These are phyloP conservation scores for Trachelus tabidus DNA, from an alignment of 2,888 invertebrate genomes.

Conservation along the genomic window DNA sequence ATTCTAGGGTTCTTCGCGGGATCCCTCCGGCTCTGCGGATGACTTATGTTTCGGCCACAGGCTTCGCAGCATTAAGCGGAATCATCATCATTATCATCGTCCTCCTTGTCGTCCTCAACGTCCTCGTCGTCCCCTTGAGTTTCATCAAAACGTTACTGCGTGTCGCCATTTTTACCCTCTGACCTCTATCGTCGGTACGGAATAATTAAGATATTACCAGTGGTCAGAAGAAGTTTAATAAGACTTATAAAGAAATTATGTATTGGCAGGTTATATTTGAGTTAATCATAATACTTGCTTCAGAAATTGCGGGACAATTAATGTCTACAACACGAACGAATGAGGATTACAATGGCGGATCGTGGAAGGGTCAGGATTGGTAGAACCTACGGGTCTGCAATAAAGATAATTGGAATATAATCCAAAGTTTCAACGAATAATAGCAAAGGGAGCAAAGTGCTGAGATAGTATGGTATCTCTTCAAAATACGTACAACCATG, in stretches of 20 bases:
- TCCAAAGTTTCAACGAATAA: not conserved
- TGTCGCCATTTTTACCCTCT: not conserved
- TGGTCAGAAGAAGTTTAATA: not conserved
- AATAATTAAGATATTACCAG: not conserved
- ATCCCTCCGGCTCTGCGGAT: constrained; percentile 52
- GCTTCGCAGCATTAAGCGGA: constrained; percentile 23
- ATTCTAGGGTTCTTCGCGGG: constrained; percentile 59
- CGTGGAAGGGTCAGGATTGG: not conserved
- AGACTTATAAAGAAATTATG: not conserved
- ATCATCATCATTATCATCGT: constrained; percentile 1
- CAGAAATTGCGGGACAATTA: not conserved
- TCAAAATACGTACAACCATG: not conserved
- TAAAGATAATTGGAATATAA: constrained; percentile 54
- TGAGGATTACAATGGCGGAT: not conserved
- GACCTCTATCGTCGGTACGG: not conserved
- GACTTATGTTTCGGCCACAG: constrained; percentile 53
- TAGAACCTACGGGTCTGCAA: constrained; percentile 31
- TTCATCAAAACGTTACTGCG: constrained; percentile 23
- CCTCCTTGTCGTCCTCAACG: not conserved
- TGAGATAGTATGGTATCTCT: not conserved
- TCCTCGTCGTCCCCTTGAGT: constrained; percentile 18
- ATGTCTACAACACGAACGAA: not conserved
- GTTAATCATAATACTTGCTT: not conserved
- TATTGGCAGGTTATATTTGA: not conserved
- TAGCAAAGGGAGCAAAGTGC: not conserved